A percentile compares a stretch with the other conserved stretches of the same genome.
Evolutionary conservation across 35 echinoderm and acorn worm species (phyloP).

Genomic region (Apostichopus japonicus): DNA sequence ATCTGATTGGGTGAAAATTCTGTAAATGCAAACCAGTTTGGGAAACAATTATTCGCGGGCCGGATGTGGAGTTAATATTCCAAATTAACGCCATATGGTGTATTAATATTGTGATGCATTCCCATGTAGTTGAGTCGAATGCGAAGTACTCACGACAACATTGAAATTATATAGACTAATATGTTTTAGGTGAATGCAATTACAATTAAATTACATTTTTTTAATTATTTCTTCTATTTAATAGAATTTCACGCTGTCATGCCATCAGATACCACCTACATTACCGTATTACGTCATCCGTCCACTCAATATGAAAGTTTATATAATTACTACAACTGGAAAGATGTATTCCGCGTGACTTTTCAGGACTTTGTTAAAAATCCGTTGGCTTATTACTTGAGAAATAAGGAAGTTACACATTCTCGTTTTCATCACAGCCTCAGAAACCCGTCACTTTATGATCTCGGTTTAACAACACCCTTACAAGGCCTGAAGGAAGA

Average conservation of each 20-base stretch:
- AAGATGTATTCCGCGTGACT: not conserved
- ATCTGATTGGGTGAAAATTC: too few relatives aligned
- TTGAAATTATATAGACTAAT: too few relatives aligned
- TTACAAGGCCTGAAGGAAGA: not conserved
- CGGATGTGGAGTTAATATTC: too few relatives aligned
- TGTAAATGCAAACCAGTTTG: too few relatives aligned
- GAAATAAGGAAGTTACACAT: not conserved
- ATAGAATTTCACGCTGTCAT: constrained; percentile 55
- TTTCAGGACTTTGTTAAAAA: constrained; percentile 44
- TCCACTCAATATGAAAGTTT: constrained; percentile 60
- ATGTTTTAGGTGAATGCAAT: too few relatives aligned
- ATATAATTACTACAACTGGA: constrained; percentile 47
- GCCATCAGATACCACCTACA: constrained; percentile 42
- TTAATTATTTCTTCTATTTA: not conserved
- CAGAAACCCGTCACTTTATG: constrained; percentile 32
- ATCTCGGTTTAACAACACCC: constrained; percentile 3
- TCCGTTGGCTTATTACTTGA: constrained; percentile 10
- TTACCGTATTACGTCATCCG: constrained; percentile 64
- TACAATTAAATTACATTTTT: not conserved
- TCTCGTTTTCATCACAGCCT: not conserved
- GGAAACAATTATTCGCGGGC: too few relatives aligned
- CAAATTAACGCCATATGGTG: not conserved
- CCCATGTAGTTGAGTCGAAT: too few relatives aligned
- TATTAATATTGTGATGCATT: too few relatives aligned
- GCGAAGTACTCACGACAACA: too few relatives aligned